These are phyloP conservation scores for Dynastes tityus DNA, from an alignment of 2,888 invertebrate species.

Conservation along the genomic window DNA sequence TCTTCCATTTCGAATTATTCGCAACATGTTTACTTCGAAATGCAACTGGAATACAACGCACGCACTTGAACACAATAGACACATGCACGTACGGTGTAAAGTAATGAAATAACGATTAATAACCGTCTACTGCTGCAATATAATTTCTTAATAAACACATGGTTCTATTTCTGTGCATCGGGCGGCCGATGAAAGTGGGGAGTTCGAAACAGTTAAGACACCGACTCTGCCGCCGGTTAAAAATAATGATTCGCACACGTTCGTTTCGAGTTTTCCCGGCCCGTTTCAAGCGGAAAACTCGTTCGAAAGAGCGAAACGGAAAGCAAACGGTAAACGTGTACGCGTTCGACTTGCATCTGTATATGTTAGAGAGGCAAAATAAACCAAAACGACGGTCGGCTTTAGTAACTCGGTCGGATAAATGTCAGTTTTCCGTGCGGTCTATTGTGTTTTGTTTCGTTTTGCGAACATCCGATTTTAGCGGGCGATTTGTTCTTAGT, in stretches of 20 bases:
- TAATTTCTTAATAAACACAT: conserved; percentile 37
- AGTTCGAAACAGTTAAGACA: conserved; percentile 17
- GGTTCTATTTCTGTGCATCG: conserved; percentile 35
- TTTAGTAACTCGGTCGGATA: conserved; percentile 30
- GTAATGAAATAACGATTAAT: conserved; percentile 29
- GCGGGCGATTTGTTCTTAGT: not conserved
- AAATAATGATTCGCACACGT: conserved; percentile 37
- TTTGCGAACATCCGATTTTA: not conserved
- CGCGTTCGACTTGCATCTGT: not conserved
- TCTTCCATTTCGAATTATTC: not conserved
- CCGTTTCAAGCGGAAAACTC: conserved; percentile 9
- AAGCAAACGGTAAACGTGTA: conserved; percentile 8
- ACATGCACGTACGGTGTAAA: not conserved
- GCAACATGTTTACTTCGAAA: not conserved
- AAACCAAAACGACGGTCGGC: not conserved
- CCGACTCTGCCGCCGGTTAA: conserved; percentile 20
- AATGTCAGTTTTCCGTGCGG: conserved; percentile 35
- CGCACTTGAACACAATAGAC: not conserved
- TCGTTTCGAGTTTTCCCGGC: conserved; percentile 16
- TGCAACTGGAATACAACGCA: not conserved
- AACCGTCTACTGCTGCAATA: conserved; percentile 24
- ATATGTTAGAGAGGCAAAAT: not conserved
- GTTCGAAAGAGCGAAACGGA: conserved; percentile 18
- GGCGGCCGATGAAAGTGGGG: conserved; percentile 24
- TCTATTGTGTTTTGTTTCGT: conserved; percentile 24